phyloP scores from a whole-genome alignment of 2,113 vertebrate genomes.

The Morone saxatilis region DNA sequence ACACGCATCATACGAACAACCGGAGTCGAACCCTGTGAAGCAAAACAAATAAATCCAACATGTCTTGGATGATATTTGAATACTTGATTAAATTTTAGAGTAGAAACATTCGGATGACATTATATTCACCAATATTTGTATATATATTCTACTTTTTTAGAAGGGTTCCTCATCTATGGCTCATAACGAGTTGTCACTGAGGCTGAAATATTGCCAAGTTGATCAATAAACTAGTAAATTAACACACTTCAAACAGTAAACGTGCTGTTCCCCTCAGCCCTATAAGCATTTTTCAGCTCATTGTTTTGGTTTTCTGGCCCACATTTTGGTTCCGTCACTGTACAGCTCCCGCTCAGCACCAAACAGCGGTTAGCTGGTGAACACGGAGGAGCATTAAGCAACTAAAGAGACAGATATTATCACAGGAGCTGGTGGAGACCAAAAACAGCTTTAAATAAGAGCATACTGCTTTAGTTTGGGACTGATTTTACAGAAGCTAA shows the following conservation, averaged over 20 bases:
- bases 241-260: background rate
- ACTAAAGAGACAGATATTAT: background rate
- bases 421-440: background rate
- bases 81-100: too few species aligned
- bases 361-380: background rate
- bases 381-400: background rate
- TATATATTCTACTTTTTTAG: background rate
- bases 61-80: background rate
- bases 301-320: slow-evolving; percentile 3
- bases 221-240: background rate
- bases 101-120: background rate
- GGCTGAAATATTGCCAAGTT: background rate
- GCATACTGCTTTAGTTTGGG: too few species aligned
- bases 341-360: background rate
- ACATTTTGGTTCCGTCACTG: background rate
- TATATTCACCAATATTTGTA: background rate
- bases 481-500: too few species aligned
- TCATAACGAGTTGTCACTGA: background rate
- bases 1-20: background rate
- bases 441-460: background rate
- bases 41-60: background rate
- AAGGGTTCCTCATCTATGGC: background rate
- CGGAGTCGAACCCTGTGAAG: too few species aligned
- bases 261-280: background rate
- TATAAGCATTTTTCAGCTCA: background rate